phyloP scores from a whole-genome alignment of 2,113 vertebrate species.

The Oreocharis arfaki region DNA sequence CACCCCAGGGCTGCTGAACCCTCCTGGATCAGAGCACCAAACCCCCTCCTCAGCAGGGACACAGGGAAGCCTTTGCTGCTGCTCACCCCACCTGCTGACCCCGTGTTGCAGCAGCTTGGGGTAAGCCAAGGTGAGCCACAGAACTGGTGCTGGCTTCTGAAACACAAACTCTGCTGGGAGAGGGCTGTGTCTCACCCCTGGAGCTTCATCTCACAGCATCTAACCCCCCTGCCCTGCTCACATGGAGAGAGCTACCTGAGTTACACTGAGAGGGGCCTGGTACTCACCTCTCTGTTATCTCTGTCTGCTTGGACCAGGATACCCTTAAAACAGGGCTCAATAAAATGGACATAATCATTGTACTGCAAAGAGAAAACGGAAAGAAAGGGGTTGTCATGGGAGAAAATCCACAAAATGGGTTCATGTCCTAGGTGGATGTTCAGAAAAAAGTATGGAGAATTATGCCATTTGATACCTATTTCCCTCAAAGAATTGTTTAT shows the following conservation, averaged over 20 bases:
- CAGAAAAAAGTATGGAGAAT: not conserved
- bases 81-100: not conserved
- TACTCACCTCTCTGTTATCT: slow-evolving; percentile 93
- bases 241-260: not conserved
- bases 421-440: not conserved
- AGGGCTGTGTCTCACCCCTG: not conserved
- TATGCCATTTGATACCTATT: not conserved
- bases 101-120: rapidly evolving
- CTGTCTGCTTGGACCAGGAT: slow-evolving; percentile 91
- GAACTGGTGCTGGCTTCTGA: not conserved
- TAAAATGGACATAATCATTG: slow-evolving; percentile 90
- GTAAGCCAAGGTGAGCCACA: not conserved
- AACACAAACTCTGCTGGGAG: not conserved
- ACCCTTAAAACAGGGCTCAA: slow-evolving; percentile 95
- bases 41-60: not conserved
- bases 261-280: not conserved
- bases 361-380: slow-evolving; percentile 74
- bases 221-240: not conserved
- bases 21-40: not conserved
- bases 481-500: not conserved
- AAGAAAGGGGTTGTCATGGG: not conserved
- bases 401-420: not conserved
- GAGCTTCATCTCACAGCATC: not conserved
- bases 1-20: not conserved
- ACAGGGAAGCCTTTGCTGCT: not conserved